Conservation (phyloP, 2,797 vertebrate species). For the Vireo griseus region DNA sequence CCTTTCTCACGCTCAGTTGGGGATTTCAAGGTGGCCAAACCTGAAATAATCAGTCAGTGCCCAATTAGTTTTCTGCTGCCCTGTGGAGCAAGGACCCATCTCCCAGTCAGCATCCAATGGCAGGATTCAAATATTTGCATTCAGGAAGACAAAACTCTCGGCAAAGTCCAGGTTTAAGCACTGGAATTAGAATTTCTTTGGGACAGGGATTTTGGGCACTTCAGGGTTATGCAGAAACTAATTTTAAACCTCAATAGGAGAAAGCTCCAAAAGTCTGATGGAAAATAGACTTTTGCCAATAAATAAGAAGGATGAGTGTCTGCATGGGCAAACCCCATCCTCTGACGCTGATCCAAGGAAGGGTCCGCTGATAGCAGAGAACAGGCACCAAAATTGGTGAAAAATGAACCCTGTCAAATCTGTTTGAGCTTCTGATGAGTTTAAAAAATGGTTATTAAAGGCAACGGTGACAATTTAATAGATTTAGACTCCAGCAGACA, state of each 20-base stretch:
- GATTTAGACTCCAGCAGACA: not conserved
- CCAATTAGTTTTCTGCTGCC: not conserved
- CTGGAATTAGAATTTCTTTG: not conserved
- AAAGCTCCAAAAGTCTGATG: not conserved
- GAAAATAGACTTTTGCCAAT: not conserved
- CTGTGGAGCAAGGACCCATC: not conserved
- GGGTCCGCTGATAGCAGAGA: fast-evolving
- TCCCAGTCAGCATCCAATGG: fast-evolving
- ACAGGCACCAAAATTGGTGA: fast-evolving
- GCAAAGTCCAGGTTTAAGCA: not conserved
- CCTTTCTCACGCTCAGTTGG: fast-evolving
- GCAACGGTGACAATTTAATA: not conserved
- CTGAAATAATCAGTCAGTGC: not conserved
- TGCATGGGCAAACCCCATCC: fast-evolving
- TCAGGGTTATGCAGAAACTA: not conserved
- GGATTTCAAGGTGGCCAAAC: not conserved
- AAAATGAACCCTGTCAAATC: not conserved
- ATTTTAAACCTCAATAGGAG: fast-evolving
- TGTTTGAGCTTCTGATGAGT: not conserved
- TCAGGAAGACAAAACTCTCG: not conserved
- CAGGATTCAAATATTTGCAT: not conserved
- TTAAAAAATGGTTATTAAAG: not conserved
- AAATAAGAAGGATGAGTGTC: fast-evolving
- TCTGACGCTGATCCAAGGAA: fast-evolving
- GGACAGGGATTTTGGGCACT: not conserved